A percentile compares a stretch with the other conserved stretches of the same genome.
Evolutionary conservation across 2,797 vertebrate genomes (phyloP).

Genomic region (Pitangus sulphuratus): DNA sequence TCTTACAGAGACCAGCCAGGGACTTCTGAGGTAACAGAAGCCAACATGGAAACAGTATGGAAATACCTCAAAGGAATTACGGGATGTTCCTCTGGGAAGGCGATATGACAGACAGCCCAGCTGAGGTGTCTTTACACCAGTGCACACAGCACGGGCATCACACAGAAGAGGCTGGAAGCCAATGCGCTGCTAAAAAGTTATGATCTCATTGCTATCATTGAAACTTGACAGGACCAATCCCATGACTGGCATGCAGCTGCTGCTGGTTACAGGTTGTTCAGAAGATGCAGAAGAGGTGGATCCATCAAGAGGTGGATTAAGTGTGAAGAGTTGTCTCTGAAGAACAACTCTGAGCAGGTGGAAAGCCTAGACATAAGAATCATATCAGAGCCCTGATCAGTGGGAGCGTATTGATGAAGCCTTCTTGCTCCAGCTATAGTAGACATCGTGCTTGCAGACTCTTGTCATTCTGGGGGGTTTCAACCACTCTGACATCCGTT

Average conservation of each 20-base stretch:
- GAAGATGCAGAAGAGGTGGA: background rate
- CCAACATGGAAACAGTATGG: background rate
- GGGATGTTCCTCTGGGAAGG: background rate
- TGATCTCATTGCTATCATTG: background rate
- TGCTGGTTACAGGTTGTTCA: background rate
- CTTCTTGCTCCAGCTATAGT: background rate
- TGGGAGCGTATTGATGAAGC: background rate
- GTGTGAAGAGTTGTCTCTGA: background rate
- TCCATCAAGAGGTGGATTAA: background rate
- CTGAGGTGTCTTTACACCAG: no score
- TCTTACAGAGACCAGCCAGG: background rate
- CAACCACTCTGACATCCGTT: background rate
- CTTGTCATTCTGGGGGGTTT: background rate
- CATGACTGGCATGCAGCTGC: background rate
- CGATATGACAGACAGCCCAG: background rate
- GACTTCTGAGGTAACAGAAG: background rate
- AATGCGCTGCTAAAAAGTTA: background rate
- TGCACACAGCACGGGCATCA: background rate
- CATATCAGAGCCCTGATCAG: background rate
- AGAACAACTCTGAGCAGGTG: background rate
- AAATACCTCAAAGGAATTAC: background rate
- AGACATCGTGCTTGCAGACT: background rate
- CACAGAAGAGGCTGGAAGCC: background rate
- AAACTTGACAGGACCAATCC: background rate
- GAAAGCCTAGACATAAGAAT: background rate